Base-by-base conservation (phyloP, 2,113 vertebrate species). In the Pogona vitticeps region DNA sequence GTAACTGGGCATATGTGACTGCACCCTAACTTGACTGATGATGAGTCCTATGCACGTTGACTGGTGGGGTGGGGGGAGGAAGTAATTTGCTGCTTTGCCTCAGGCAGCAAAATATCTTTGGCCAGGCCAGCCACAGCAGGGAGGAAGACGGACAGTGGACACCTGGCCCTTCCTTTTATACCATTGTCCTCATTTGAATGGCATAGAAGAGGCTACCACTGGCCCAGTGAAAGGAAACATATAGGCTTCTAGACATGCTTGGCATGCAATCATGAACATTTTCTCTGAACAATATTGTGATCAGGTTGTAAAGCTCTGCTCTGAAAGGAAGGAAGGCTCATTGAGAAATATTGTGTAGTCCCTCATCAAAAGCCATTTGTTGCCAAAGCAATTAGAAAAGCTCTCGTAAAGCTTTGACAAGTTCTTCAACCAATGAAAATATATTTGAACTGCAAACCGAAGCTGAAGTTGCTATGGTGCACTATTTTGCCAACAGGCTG, bases 391-490 rank as follows among this genome's bases (percentile, higher is more conserved):
- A 72, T 86, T 58, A 21, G 42, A 85, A 92, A 52, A 92, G 67
- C 86, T 67, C 91, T 84, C 89, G 21, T 13, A 83, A 73, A 10
- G 21, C 65, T 84, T 61, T 20, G 12, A 20, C n/a, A 56, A 61
- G n/a, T 84, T 31, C 72, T 65, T 84, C 0, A 0, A 9, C 70
- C 72, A 88, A 80, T 85, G 90, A 86, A 84, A 1, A 0, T 90
- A 86, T 92, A 91, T 83, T 89, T 91, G 82, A 92, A 88, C 84
- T 6, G 33, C 90, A 94, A 93, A 92, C 88, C 90, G 84, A 92
- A 91, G 90, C 87, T 18, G 70, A 81, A 86, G 93, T 94, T 95
- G 93, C 93, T 76, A 95, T 94, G 95, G 88, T 56, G 61, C 86
- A 59, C 83, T 31, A 21, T 78, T 87, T 80, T 94, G 76, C 88